phyloP scores from a whole-genome alignment of 2,113 vertebrate species.

The Archilochus colubris region DNA sequence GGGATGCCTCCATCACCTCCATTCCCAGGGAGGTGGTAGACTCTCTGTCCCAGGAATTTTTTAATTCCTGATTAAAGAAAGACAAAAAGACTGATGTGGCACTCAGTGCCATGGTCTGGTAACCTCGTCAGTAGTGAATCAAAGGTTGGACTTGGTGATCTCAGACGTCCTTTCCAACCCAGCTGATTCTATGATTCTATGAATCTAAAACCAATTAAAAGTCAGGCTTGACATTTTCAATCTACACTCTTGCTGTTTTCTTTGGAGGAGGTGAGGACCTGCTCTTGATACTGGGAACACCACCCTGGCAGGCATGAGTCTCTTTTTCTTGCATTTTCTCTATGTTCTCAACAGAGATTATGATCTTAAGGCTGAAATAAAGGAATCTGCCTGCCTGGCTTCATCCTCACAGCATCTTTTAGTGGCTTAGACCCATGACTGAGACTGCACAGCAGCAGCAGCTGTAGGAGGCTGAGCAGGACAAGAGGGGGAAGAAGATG shows the following conservation, averaged over 20 bases:
- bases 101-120: too few species aligned
- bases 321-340: neutral
- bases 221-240: too few species aligned
- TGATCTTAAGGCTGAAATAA: neutral
- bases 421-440: neutral
- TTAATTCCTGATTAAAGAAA: too few species aligned
- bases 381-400: neutral
- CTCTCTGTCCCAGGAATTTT: too few species aligned
- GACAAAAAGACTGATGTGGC: too few species aligned
- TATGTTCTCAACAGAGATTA: neutral
- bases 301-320: neutral
- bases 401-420: neutral
- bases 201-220: too few species aligned
- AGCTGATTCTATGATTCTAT: too few species aligned
- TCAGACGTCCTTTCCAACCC: too few species aligned
- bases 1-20: neutral
- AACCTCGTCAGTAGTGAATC: too few species aligned
- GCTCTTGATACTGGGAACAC: neutral
- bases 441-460: neutral
- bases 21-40: too few species aligned
- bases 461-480: neutral
- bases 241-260: rapidly evolving
- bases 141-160: too few species aligned
- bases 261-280: neutral
- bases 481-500: rapidly evolving